Percentiles rank a stretch among this genome's conserved stretches.
phyloP scores from a whole-genome alignment of 2,113 vertebrate species.

The Tauraco erythrolophus region DNA sequence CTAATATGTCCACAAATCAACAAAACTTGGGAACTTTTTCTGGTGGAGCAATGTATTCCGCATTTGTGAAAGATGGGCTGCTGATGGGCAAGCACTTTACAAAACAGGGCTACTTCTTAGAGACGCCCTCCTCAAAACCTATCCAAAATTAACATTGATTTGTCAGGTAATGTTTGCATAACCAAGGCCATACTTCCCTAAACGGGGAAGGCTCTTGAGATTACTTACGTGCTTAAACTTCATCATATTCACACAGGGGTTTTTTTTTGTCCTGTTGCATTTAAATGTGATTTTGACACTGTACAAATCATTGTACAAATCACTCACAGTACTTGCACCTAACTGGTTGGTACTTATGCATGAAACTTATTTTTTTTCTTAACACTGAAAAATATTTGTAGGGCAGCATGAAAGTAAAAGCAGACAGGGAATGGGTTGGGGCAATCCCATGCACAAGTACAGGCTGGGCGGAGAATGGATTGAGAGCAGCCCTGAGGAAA shows the following conservation, averaged over 20 bases:
- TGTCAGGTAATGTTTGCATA: neutral
- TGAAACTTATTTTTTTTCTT: neutral
- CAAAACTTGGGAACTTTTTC: neutral
- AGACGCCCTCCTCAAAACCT: neutral
- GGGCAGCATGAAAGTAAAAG: neutral
- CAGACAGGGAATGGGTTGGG: neutral
- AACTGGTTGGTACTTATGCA: neutral
- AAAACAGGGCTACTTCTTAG: neutral
- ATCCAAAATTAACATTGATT: neutral
- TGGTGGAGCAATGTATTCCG: neutral
- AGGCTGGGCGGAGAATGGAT: too few relatives aligned
- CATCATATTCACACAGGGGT: neutral
- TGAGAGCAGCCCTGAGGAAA: too few relatives aligned
- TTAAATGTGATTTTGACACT: neutral
- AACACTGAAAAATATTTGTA: neutral
- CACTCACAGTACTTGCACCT: neutral
- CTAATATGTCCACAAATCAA: neutral
- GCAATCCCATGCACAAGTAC: too few relatives aligned
- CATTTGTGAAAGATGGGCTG: neutral
- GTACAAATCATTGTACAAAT: neutral
- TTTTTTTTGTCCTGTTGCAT: neutral
- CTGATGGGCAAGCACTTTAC: neutral
- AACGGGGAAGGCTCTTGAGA: neutral
- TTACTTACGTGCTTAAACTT: neutral
- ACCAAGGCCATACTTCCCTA: neutral